Evolutionary conservation across 2,113 vertebrate species (phyloP), one percentile per base, ranked within the genome.

Genomic region (Formicarius rufipectus): DNA sequence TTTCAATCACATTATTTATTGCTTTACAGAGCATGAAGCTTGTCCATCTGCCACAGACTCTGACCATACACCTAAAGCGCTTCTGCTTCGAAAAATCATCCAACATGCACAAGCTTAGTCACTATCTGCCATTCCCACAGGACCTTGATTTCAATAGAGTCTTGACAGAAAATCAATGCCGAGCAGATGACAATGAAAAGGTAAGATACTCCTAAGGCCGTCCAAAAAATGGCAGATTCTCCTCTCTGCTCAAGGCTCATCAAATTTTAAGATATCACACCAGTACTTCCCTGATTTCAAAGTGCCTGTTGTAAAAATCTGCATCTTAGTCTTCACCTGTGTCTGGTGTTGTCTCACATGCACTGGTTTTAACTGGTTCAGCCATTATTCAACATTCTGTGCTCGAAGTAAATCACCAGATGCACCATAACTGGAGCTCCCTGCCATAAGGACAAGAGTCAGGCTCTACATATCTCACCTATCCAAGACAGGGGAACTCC

Each of bases 1-100:
- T 62, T 62, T 78, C 9, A 42, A 9, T 6, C 9, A 19, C 16
- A 12, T 10, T 22, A 14, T 56, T 66, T 69, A 22, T 91, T 95
- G 35, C 35, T 47, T 97, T 94, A 6, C 90, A 98, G 98, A 95
- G 95, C 75, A 85, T 68, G 79, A 98, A 89, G 83, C 69, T 98
- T 4, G 88, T 73, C 7, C 55, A 35, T 33, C 92, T 98, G 79
- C 98, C 98, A 12, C 95, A 91, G 37, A 98, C 96, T 19, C 58
- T 98, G 93, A 98, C 96, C 15, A 71, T 98, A 45, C 98, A 98
- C 59, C 97, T 98, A 1, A 96, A 96, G 81, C 97, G 98, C 17
- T 98, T 98, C 88, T 92, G 66, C 45, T 87, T 69, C 2, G 88
- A 55, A 30, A 82, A 93, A 27, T 86, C 94, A 20, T 14, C 15